Conservation (phyloP, 2,797 vertebrate species). For the Hybognathus amarus region DNA sequence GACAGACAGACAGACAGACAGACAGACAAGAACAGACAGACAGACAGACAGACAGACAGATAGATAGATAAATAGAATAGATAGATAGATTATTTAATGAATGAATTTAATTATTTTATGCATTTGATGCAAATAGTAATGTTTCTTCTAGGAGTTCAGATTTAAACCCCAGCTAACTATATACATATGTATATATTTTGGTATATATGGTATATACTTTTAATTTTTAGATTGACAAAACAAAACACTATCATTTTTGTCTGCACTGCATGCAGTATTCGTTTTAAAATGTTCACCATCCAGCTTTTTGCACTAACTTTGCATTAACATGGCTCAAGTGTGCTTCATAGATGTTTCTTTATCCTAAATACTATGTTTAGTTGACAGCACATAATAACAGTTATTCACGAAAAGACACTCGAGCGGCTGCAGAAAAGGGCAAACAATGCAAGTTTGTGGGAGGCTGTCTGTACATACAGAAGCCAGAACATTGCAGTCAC, state of each 20-base stretch:
- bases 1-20: too few species aligned
- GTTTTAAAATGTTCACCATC: neutral
- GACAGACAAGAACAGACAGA: too few species aligned
- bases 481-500: constrained; percentile 61
- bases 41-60: too few species aligned
- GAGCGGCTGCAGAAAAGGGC: constrained; percentile 35
- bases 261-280: neutral
- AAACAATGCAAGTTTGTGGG: constrained; percentile 62
- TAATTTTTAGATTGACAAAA: neutral
- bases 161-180: neutral
- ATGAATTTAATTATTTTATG: neutral
- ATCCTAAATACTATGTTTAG: constrained; percentile 44
- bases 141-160: neutral
- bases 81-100: neutral
- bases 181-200: neutral
- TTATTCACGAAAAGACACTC: constrained; percentile 56
- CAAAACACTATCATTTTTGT: neutral
- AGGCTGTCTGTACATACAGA: constrained; percentile 55
- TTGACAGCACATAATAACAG: constrained; percentile 59
- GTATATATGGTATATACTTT: neutral
- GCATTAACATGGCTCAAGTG: neutral
- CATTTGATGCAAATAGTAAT: neutral
- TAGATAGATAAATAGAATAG: neutral
- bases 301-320: neutral
- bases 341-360: constrained; percentile 1